Evolutionary conservation across 2,113 vertebrate genomes (phyloP).

Genomic region (Neopipo cinnamomea): DNA sequence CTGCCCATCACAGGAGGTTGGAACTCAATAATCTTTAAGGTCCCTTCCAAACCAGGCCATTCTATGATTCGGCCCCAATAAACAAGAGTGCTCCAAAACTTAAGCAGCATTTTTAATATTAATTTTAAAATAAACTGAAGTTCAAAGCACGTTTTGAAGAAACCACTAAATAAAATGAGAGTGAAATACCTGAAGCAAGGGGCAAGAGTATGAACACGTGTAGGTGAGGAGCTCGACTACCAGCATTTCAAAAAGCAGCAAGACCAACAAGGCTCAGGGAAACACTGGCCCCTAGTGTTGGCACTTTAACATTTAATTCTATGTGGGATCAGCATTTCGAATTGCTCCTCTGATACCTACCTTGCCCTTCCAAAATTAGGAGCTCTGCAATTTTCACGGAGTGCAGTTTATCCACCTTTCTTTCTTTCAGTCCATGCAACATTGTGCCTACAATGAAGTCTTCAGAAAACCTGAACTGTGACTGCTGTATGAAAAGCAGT

Average conservation of each 20-base stretch:
- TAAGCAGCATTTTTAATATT: neutral
- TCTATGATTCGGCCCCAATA: neutral
- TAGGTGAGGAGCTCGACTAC: accelerated
- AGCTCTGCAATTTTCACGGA: neutral
- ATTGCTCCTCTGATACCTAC: neutral
- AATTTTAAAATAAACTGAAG: accelerated
- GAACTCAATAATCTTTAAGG: neutral
- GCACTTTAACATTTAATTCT: neutral
- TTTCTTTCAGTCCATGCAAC: accelerated
- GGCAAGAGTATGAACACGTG: neutral
- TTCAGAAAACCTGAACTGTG: neutral
- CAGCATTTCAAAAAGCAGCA: neutral
- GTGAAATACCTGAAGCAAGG: neutral
- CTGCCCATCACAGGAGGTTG: accelerated
- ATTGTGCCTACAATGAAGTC: neutral
- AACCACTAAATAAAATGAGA: neutral
- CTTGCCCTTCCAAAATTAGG: neutral
- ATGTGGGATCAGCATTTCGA: accelerated
- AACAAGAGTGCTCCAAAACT: neutral
- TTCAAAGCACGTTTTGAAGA: neutral
- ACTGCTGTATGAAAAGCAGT: neutral
- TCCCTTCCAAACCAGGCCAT: neutral
- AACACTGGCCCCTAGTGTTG: neutral
- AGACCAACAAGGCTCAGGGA: neutral
- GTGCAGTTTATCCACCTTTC: neutral